A percentile compares a stretch with the other conserved stretches of the same genome.
phyloP scores from a whole-genome alignment of 2,888 invertebrate species.

The Dasypolia templi region DNA sequence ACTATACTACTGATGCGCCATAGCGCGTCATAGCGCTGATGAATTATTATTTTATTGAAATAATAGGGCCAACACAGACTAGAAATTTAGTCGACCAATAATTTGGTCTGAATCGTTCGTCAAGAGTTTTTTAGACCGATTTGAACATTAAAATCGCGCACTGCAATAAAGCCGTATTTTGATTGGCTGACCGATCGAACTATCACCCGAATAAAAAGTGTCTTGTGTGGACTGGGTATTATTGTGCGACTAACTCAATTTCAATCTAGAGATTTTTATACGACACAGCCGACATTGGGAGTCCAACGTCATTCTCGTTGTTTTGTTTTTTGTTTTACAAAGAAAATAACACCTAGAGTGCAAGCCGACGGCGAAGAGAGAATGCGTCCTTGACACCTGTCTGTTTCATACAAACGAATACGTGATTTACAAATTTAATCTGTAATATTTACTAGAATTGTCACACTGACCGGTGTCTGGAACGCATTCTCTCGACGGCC shows the following conservation, averaged over 20 bases:
- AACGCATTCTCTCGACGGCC: too few species aligned
- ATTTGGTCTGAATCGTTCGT: too few species aligned
- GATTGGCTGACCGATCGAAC: background rate
- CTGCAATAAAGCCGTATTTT: background rate
- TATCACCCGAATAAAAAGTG: background rate
- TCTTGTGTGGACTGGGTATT: background rate
- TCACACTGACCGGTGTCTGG: too few species aligned
- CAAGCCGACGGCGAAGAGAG: too few species aligned
- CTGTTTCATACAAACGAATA: too few species aligned
- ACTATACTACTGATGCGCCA: conserved; percentile 26
- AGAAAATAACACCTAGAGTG: conserved; percentile 1
- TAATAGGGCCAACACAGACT: background rate
- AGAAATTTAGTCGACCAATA: background rate
- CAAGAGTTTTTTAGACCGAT: background rate
- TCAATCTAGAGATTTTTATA: conserved; percentile 7
- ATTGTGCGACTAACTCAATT: conserved; percentile 15
- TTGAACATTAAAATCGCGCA: background rate
- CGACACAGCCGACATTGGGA: conserved; percentile 18
- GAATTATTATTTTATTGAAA: background rate
- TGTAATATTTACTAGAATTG: too few species aligned
- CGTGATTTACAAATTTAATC: too few species aligned
- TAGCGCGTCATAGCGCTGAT: background rate
- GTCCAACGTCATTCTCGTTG: background rate
- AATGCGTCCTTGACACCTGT: too few species aligned
- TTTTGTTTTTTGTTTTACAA: background rate